phyloP scores from a whole-genome alignment of 2,888 invertebrate genomes.

The Ochropleura leucogaster region DNA sequence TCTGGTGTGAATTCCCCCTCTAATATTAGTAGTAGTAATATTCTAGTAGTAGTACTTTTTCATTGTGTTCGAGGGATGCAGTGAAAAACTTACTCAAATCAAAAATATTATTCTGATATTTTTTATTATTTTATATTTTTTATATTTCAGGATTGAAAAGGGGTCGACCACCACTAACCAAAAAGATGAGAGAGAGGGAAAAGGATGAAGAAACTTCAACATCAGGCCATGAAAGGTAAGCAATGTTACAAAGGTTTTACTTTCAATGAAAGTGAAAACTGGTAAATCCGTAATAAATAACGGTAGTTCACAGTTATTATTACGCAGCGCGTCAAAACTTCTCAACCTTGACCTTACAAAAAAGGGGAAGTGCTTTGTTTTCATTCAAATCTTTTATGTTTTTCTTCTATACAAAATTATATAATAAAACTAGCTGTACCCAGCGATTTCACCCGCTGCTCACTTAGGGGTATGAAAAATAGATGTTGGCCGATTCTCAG shows the following conservation, averaged over 20 bases:
- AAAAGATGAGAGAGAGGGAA: constrained; percentile 82
- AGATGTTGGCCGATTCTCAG: no score
- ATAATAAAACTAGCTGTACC: no score
- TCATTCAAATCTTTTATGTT: neutral
- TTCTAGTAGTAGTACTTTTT: no score
- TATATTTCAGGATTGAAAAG: constrained; percentile 84
- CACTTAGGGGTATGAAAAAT: no score
- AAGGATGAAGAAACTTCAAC: constrained; percentile 80
- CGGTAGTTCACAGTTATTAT: constrained; percentile 10
- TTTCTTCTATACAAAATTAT: neutral
- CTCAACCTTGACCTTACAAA: constrained; percentile 35
- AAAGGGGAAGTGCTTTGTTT: neutral
- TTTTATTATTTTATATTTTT: no score
- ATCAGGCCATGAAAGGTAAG: constrained; percentile 81
- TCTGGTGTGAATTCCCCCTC: no score
- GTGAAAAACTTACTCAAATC: no score
- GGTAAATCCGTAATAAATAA: constrained; percentile 11
- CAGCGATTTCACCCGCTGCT: no score
- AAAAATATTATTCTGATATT: no score
- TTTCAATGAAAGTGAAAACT: constrained; percentile 50
- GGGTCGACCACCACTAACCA: constrained; percentile 85
- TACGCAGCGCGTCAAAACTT: constrained; percentile 12
- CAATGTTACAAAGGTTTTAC: constrained; percentile 25
- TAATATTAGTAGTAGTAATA: no score
- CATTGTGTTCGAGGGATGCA: no score